A percentile compares a stretch with the other conserved stretches of the same genome.
Evolutionary conservation across 1,140 invertebrate species (phyloP).

Genomic region (Brachionus koreanus): DNA sequence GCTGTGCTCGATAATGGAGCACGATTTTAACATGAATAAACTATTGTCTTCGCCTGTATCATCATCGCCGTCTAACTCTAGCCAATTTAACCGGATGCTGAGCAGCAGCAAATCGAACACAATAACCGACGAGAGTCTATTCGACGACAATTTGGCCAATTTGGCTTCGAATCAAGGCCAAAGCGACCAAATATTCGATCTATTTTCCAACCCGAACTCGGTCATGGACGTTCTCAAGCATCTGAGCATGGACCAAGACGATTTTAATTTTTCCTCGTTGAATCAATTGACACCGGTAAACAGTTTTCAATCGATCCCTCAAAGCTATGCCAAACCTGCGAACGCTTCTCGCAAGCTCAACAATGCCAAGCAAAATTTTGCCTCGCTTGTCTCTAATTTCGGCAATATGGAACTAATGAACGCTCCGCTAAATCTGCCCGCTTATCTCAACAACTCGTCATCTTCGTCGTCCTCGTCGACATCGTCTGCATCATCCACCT

Average conservation of each 20-base stretch:
- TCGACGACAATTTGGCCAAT: neutral
- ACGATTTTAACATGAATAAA: neutral
- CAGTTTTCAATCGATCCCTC: neutral
- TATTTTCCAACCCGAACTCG: constrained; percentile 29
- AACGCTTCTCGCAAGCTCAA: neutral
- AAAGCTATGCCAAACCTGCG: neutral
- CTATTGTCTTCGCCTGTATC: constrained; percentile 6
- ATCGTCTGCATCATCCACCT: neutral
- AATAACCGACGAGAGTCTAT: constrained; percentile 1
- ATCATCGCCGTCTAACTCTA: neutral
- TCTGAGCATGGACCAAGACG: constrained; percentile 29
- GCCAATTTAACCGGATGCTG: neutral
- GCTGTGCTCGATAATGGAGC: neutral
- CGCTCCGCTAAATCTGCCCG: neutral
- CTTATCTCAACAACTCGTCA: constrained; percentile 9
- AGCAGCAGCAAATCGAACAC: constrained; percentile 18
- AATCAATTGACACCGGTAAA: constrained; percentile 12
- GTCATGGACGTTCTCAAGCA: constrained; percentile 34
- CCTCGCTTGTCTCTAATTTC: neutral
- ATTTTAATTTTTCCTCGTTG: constrained; percentile 14
- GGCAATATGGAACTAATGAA: constrained; percentile 14
- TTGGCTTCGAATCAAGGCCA: neutral
- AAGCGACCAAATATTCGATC: constrained; percentile 9
- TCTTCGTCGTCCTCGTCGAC: constrained; percentile 1
- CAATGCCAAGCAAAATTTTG: neutral